A percentile compares a stretch with the other conserved stretches of the same genome.
Conservation (phyloP, 1,140 invertebrate genomes). For the Proales similis region DNA sequence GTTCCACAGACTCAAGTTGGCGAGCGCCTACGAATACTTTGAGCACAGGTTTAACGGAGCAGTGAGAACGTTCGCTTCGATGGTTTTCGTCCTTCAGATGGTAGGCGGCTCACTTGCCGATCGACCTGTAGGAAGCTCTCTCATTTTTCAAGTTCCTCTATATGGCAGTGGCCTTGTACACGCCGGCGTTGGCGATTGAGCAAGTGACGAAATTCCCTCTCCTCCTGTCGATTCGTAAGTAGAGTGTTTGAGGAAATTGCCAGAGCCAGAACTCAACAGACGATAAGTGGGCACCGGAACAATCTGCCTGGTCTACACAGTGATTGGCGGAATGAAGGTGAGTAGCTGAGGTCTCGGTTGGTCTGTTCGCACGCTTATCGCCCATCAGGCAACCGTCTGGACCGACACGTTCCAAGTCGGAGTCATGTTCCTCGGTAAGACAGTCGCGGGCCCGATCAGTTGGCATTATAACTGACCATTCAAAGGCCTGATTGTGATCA, state of each 20-base stretch:
- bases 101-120: background rate
- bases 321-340: slow-evolving; percentile 68
- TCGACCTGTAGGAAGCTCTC: background rate
- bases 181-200: slow-evolving; percentile 79
- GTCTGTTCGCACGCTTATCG: background rate
- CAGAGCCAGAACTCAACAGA: background rate
- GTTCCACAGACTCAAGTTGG: slow-evolving; percentile 46
- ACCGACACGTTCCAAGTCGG: slow-evolving; percentile 80
- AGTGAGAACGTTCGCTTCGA: background rate
- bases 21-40: slow-evolving; percentile 45
- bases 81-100: background rate
- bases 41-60: background rate
- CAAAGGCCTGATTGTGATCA: too few species aligned
- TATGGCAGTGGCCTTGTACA: slow-evolving; percentile 83
- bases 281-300: slow-evolving; percentile 26
- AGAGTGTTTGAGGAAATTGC: too few species aligned
- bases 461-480: background rate
- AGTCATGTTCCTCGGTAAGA: slow-evolving; percentile 72
- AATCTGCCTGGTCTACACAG: slow-evolving; percentile 29
- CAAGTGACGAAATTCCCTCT: slow-evolving; percentile 63
- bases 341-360: too few species aligned
- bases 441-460: too few species aligned
- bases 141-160: slow-evolving; percentile 62
- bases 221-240: too few species aligned
- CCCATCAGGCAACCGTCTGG: slow-evolving; percentile 40